Percentiles rank a stretch among this genome's conserved stretches.
Evolutionary conservation across 2,113 vertebrate species (phyloP).

Genomic region (Paramisgurnus dabryanus): DNA sequence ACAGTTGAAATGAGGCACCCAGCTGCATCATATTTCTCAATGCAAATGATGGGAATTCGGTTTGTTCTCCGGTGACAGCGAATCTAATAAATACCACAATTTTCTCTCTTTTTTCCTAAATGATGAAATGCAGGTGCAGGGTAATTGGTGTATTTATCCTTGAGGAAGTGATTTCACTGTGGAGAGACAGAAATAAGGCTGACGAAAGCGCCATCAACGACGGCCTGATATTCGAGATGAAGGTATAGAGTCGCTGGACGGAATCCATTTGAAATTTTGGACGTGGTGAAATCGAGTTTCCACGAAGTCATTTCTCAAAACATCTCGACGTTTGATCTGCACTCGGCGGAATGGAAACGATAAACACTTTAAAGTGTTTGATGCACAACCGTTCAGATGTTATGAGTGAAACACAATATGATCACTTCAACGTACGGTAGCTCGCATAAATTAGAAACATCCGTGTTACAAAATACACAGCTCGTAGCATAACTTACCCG

Average conservation of each 20-base stretch:
- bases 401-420: not conserved
- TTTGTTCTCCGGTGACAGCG: slow-evolving; percentile 66
- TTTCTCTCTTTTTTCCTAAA: slow-evolving; percentile 56
- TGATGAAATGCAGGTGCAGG: slow-evolving; percentile 72
- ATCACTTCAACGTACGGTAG: not conserved
- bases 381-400: not conserved
- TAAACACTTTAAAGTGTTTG: not conserved
- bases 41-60: slow-evolving; percentile 63
- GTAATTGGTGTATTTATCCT: slow-evolving; percentile 68
- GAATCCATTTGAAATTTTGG: slow-evolving; percentile 25
- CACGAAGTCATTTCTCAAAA: slow-evolving; percentile 22
- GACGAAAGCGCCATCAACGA: slow-evolving; percentile 21
- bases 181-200: slow-evolving; percentile 39
- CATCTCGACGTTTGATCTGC: not conserved
- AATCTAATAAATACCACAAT: slow-evolving; percentile 76
- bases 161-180: slow-evolving; percentile 59
- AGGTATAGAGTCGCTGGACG: not conserved
- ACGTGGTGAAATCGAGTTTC: slow-evolving; percentile 10
- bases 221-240: slow-evolving; percentile 18
- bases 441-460: not conserved
- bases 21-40: slow-evolving; percentile 73
- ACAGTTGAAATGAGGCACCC: slow-evolving; percentile 67
- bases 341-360: not conserved
- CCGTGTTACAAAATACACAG: no score
- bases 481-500: not conserved